A percentile compares a stretch with the other conserved stretches of the same genome.
These are phyloP conservation scores for Drosophila nr. fundita DNA, from an alignment of 2,888 invertebrate species.

Conservation along the genomic window DNA sequence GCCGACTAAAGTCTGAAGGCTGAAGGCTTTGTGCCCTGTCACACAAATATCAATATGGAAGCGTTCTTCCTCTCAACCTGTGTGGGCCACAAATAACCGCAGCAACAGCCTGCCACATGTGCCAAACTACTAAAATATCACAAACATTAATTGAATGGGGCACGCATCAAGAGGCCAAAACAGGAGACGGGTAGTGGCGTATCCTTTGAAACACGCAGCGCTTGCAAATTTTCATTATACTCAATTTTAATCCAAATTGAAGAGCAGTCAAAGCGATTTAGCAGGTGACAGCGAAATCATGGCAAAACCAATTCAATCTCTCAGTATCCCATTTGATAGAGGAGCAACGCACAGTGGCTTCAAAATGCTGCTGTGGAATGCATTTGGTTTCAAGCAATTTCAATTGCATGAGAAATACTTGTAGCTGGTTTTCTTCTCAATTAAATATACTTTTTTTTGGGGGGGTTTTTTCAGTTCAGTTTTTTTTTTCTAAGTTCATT, in stretches of 20 bases:
- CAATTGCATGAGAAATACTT: background rate
- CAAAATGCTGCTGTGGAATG: conserved; percentile 14
- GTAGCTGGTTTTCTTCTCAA: conserved; percentile 18
- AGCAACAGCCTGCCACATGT: conserved; percentile 62
- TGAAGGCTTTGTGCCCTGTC: conserved; percentile 53
- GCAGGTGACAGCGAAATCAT: conserved; percentile 37
- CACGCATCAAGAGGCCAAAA: conserved; percentile 22
- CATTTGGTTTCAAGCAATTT: conserved; percentile 10
- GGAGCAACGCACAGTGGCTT: conserved; percentile 20
- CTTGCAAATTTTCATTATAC: conserved; percentile 52
- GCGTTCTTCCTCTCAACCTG: conserved; percentile 7
- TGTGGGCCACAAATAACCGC: conserved; percentile 40
- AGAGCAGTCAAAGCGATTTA: conserved; percentile 24
- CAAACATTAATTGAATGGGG: conserved; percentile 55
- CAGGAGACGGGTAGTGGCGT: background rate
- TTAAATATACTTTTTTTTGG: conserved; percentile 10
- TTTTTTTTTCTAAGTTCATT: conserved; percentile 3
- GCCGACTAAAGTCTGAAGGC: conserved; percentile 12
- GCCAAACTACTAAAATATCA: conserved; percentile 47
- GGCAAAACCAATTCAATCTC: conserved; percentile 5
- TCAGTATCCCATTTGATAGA: background rate
- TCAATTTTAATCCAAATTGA: conserved; percentile 50
- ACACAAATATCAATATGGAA: conserved; percentile 75
- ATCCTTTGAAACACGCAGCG: background rate
- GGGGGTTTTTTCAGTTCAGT: background rate